Percentiles rank a stretch among this genome's conserved stretches.
Evolutionary conservation across 2,797 vertebrate genomes (phyloP).

Genomic region (Coracias cyanogaster): DNA sequence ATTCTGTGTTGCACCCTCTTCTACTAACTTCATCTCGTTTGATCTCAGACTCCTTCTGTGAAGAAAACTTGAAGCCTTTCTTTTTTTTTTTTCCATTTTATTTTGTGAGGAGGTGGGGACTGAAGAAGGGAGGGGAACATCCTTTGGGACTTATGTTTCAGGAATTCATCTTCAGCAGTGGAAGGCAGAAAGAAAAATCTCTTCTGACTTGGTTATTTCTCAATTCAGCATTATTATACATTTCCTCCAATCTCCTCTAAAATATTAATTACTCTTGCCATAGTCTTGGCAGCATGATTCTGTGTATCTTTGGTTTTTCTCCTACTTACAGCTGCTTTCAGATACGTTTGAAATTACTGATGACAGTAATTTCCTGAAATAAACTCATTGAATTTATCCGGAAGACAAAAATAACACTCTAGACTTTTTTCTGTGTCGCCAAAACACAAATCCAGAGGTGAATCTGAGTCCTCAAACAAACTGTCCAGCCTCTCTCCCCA

Average conservation of each 20-base stretch:
- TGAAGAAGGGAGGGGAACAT: background rate
- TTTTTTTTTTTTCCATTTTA: background rate
- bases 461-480: background rate
- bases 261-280: background rate
- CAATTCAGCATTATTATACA: conserved; percentile 13
- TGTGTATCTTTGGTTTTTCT: background rate
- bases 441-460: background rate
- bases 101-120: background rate
- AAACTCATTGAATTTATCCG: background rate
- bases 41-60: background rate
- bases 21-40: background rate
- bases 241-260: conserved; percentile 12
- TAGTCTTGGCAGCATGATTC: background rate
- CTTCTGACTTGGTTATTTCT: conserved; percentile 15
- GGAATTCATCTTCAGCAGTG: background rate
- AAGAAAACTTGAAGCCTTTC: background rate
- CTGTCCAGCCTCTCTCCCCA: background rate
- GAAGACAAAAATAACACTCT: background rate
- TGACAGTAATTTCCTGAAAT: conserved; percentile 5
- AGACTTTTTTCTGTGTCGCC: background rate
- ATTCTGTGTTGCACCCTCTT: background rate
- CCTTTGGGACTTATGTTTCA: background rate
- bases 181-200: conserved; percentile 19
- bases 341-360: background rate
- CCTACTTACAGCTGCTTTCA: background rate